A percentile compares a stretch with the other conserved stretches of the same genome.
Evolutionary conservation across 2,797 vertebrate species (phyloP).

Genomic region (Trachops cirrhosus): DNA sequence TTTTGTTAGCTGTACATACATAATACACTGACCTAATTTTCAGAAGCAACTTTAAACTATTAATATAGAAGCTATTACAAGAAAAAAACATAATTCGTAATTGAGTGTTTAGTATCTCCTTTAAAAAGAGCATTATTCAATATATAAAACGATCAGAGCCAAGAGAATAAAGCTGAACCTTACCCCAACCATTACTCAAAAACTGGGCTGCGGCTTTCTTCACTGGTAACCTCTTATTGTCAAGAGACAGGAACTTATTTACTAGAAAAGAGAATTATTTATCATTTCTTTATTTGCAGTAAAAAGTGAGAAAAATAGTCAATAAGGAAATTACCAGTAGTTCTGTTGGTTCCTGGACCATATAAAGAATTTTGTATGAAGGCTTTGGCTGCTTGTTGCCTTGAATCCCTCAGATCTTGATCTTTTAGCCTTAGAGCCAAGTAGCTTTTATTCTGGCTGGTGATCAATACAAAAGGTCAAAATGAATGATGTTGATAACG

Average conservation of each 20-base stretch:
- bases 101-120: neutral
- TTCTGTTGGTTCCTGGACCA: constrained; percentile 86
- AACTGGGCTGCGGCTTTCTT: constrained; percentile 91
- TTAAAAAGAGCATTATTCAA: neutral
- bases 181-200: constrained; percentile 90
- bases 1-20: neutral
- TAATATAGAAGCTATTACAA: neutral
- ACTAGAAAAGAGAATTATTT: constrained; percentile 79
- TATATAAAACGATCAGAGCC: neutral
- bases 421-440: constrained; percentile 83
- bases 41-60: neutral
- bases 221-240: constrained; percentile 85
- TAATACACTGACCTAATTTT: neutral
- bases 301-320: neutral
- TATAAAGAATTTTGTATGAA: constrained; percentile 90
- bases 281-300: neutral
- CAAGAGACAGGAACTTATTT: constrained; percentile 90
- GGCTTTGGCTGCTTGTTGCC: constrained; percentile 85
- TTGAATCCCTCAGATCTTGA: constrained; percentile 61
- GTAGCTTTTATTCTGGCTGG: constrained; percentile 83
- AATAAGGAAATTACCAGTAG: constrained; percentile 84
- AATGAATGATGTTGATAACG: neutral
- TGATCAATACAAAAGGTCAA: constrained; percentile 16
- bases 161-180: constrained; percentile 61
- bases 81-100: neutral